Evolutionary conservation across 2,888 invertebrate species (phyloP).

Genomic region (Eumerus sabulonum): DNA sequence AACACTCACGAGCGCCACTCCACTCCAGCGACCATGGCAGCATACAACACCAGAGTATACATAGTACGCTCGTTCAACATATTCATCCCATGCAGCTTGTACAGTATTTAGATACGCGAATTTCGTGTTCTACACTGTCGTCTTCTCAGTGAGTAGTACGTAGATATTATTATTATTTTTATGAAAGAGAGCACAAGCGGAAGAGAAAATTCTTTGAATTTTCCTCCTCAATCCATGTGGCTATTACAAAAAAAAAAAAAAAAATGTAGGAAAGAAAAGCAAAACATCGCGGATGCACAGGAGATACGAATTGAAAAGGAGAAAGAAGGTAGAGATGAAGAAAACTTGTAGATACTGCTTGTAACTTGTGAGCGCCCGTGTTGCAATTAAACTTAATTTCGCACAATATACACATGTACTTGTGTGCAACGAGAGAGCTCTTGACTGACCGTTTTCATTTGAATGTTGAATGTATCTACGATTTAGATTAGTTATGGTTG

Average conservation of each 20-base stretch:
- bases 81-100: no score
- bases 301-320: slow-evolving; percentile 17
- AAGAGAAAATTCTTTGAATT: slow-evolving; percentile 66
- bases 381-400: slow-evolving; percentile 59
- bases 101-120: no score
- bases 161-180: slow-evolving; percentile 20
- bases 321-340: slow-evolving; percentile 19
- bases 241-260: no score
- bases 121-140: no score
- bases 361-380: not conserved
- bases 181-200: slow-evolving; percentile 63
- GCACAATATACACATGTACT: no score
- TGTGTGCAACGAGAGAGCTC: slow-evolving; percentile 24
- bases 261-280: no score
- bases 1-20: slow-evolving; percentile 45
- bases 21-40: slow-evolving; percentile 15
- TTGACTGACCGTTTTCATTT: slow-evolving; percentile 46
- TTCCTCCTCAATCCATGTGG: slow-evolving; percentile 36
- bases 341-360: slow-evolving; percentile 32
- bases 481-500: not conserved
- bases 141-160: no score
- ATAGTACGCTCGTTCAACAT: no score
- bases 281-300: not conserved
- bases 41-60: not conserved
- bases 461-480: slow-evolving; percentile 40